A percentile compares a stretch with the other conserved stretches of the same genome.
phyloP scores from a whole-genome alignment of 2,888 invertebrate species.

The Neoitamus cyanurus region DNA sequence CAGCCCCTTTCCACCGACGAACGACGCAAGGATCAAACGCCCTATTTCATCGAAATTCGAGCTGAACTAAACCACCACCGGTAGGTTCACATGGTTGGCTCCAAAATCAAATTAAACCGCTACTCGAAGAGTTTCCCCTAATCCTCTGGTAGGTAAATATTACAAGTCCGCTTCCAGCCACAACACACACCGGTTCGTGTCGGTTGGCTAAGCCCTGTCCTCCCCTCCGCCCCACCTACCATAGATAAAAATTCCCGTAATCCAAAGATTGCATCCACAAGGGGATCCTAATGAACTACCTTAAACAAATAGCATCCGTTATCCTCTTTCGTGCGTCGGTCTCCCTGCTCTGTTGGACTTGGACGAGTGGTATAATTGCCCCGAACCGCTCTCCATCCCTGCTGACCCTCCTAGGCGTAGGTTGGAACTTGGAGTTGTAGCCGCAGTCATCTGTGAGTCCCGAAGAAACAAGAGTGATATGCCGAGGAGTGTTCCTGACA shows the following conservation, averaged over 20 bases:
- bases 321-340: neutral
- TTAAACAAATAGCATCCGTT: slow-evolving; percentile 14
- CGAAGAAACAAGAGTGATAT: neutral
- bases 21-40: neutral
- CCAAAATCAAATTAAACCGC: neutral
- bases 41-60: neutral
- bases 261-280: neutral
- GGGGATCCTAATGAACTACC: neutral
- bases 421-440: neutral
- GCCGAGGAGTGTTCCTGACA: neutral
- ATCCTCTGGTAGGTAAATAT: neutral
- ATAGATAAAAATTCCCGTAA: neutral
- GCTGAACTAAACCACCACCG: neutral
- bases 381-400: neutral
- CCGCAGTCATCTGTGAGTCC: neutral
- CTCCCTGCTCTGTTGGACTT: neutral
- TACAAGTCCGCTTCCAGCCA: neutral
- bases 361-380: neutral
- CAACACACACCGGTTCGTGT: neutral
- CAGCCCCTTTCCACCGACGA: neutral
- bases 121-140: neutral
- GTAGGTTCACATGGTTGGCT: neutral
- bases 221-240: neutral
- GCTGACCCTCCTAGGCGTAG: neutral
- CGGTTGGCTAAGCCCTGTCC: neutral